A percentile compares a stretch with the other conserved stretches of the same genome.
Evolutionary conservation across 2,888 invertebrate species (phyloP).

Genomic region (Chrysopilus asiliformis): DNA sequence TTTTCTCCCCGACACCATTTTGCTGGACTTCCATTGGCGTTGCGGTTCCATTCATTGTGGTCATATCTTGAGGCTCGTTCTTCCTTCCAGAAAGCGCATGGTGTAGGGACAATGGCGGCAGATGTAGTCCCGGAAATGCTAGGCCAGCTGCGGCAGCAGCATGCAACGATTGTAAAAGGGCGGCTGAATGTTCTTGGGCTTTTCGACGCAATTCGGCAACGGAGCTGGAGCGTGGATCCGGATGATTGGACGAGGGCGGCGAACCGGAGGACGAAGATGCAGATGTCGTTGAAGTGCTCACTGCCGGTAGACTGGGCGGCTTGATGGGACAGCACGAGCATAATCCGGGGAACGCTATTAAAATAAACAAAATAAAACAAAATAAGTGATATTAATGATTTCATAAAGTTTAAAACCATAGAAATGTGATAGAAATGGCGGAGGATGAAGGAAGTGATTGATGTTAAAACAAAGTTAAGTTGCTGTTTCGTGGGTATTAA

Average conservation of each 20-base stretch:
- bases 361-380: slow-evolving; percentile 5
- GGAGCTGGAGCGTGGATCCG: slow-evolving; percentile 68
- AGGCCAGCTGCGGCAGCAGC: slow-evolving; percentile 37
- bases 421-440: no score
- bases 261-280: slow-evolving; percentile 28
- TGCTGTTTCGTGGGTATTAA: slow-evolving; percentile 6
- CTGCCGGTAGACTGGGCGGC: slow-evolving; percentile 31
- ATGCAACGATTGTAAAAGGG: slow-evolving; percentile 61
- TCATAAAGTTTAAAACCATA: no score
- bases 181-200: slow-evolving; percentile 90
- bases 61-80: slow-evolving; percentile 33
- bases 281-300: slow-evolving; percentile 23
- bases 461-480: slow-evolving; percentile 4
- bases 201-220: slow-evolving; percentile 85
- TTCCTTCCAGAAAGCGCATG: slow-evolving; percentile 23
- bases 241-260: slow-evolving; percentile 25
- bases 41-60: slow-evolving; percentile 32
- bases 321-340: slow-evolving; percentile 71
- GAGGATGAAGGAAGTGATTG: no score
- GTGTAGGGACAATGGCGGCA: slow-evolving; percentile 36
- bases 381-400: no score
- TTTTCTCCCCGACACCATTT: slow-evolving; percentile 5
- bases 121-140: slow-evolving; percentile 38
- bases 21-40: slow-evolving; percentile 15
- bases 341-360: slow-evolving; percentile 61